phyloP scores from a whole-genome alignment of 1,140 invertebrate genomes.

The Elysia chlorotica region DNA sequence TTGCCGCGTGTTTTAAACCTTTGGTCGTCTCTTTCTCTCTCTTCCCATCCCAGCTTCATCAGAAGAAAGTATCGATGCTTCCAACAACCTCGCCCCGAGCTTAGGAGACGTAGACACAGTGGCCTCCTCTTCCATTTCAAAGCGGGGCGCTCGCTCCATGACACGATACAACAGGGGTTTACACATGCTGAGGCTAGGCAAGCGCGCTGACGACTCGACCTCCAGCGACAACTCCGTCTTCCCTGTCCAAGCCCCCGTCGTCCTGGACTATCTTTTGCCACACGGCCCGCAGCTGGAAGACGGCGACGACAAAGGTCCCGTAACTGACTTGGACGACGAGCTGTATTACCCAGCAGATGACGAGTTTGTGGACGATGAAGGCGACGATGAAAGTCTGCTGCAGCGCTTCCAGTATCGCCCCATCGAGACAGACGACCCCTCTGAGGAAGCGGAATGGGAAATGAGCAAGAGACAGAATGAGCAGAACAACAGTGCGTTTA shows the following conservation, averaged over 20 bases:
- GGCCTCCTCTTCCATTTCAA: too few relatives aligned
- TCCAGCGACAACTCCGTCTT: neutral
- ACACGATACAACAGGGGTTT: neutral
- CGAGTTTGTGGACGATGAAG: neutral
- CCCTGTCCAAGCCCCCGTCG: neutral
- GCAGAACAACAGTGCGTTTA: slow-evolving; percentile 26
- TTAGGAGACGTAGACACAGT: too few relatives aligned
- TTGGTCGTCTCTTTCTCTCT: too few relatives aligned
- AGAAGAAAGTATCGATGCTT: too few relatives aligned
- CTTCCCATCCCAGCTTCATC: too few relatives aligned
- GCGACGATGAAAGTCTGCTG: neutral
- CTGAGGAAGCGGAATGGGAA: slow-evolving; percentile 34
- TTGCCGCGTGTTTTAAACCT: too few relatives aligned
- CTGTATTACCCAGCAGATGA: neutral
- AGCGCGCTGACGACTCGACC: neutral
- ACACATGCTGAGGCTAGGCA: neutral
- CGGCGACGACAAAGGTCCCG: too few relatives aligned
- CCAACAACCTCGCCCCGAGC: too few relatives aligned
- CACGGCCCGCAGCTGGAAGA: neutral
- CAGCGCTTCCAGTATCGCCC: too few relatives aligned
- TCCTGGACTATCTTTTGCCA: neutral
- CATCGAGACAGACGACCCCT: neutral
- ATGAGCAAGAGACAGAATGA: slow-evolving; percentile 27
- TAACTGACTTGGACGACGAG: neutral
- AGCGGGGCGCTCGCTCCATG: neutral